Percentiles rank a stretch among this genome's conserved stretches.
phyloP scores from a whole-genome alignment of 2,888 invertebrate genomes.

The Apamea crenata region DNA sequence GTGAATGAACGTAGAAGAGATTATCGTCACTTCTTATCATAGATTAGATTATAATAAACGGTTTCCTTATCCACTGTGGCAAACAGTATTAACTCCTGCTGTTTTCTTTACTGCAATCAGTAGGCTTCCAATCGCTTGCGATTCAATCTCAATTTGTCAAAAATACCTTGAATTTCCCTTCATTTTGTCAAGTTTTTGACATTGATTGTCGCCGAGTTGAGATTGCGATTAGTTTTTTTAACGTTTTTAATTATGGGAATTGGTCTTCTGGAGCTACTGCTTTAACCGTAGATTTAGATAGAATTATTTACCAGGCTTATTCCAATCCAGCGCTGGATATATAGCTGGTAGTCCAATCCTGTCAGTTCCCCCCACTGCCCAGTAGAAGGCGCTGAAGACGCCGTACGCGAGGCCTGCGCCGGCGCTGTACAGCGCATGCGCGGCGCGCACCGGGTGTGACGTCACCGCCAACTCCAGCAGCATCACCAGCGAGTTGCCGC shows the following conservation, averaged over 20 bases:
- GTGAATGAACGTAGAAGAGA: background rate
- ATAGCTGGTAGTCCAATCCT: slow-evolving; percentile 91
- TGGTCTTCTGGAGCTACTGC: background rate
- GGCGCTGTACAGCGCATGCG: slow-evolving; percentile 92
- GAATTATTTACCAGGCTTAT: slow-evolving; percentile 87
- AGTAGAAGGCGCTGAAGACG: slow-evolving; percentile 87
- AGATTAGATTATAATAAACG: too few species aligned
- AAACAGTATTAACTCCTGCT: background rate
- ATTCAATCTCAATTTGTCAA: background rate
- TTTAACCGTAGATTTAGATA: background rate
- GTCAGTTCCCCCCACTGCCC: slow-evolving; percentile 87
- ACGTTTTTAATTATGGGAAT: background rate
- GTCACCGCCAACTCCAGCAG: slow-evolving; percentile 93
- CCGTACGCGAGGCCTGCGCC: slow-evolving; percentile 90
- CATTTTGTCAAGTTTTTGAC: background rate
- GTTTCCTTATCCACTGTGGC: background rate
- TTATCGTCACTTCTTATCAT: background rate
- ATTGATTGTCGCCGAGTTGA: background rate
- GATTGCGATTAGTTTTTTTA: background rate
- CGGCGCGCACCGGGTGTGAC: slow-evolving; percentile 93
- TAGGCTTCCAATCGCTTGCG: background rate
- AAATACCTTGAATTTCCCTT: background rate
- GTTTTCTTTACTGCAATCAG: slow-evolving; percentile 1
- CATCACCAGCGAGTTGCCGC: slow-evolving; percentile 94
- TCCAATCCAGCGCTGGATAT: slow-evolving; percentile 94